phyloP scores from a whole-genome alignment of 2,888 invertebrate genomes.

The Netelia fuscicornis region DNA sequence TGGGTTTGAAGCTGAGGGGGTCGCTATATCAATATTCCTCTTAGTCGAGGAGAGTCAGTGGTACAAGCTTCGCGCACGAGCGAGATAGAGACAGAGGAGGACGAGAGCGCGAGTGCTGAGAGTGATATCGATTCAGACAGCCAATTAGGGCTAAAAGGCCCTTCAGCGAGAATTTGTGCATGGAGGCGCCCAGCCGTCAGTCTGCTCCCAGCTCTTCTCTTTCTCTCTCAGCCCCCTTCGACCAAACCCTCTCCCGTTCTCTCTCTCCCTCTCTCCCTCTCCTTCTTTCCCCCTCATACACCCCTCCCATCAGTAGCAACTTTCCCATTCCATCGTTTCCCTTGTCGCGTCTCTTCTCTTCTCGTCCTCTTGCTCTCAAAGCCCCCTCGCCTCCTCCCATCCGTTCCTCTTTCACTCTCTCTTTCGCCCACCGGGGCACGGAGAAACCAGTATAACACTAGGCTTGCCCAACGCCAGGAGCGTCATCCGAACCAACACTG shows the following conservation, averaged over 20 bases:
- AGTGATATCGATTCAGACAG: constrained; percentile 83
- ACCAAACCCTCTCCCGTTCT: constrained; percentile 22
- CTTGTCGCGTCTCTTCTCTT: constrained; percentile 64
- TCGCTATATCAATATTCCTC: constrained; percentile 71
- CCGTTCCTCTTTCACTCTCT: neutral
- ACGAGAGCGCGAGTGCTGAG: constrained; percentile 71
- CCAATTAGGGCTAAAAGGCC: constrained; percentile 84
- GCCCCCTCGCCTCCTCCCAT: constrained; percentile 6
- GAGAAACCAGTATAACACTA: constrained; percentile 8
- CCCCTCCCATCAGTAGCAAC: constrained; percentile 36
- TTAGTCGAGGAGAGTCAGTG: constrained; percentile 63
- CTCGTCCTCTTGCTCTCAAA: constrained; percentile 7
- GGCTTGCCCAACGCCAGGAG: constrained; percentile 34
- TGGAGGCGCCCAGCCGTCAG: constrained; percentile 71
- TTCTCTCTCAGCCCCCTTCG: constrained; percentile 24
- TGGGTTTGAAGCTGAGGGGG: neutral
- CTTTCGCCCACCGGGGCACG: neutral
- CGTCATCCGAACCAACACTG: constrained; percentile 50
- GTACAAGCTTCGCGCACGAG: constrained; percentile 9
- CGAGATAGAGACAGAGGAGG: constrained; percentile 37
- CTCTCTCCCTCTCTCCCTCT: constrained; percentile 24
- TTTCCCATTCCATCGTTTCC: constrained; percentile 50
- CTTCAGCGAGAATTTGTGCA: constrained; percentile 80
- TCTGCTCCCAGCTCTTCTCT: constrained; percentile 63
- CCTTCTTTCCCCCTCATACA: constrained; percentile 17